Evolutionary conservation across 2,797 vertebrate genomes (phyloP), one percentile per base, ranked within the genome.

Genomic region (Coilia nasus): DNA sequence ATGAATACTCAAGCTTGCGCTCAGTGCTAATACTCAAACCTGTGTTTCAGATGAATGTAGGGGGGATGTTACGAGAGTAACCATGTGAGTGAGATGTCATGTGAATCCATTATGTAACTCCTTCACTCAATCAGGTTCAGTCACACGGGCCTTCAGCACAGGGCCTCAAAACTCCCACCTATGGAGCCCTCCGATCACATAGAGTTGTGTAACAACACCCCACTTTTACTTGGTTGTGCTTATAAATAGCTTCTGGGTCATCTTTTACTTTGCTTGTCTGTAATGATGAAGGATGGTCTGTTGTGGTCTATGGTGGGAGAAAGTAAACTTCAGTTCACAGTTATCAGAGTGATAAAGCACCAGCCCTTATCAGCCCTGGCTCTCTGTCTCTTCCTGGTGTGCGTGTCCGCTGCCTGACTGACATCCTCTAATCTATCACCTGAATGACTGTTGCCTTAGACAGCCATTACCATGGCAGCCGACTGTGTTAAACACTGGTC

Each of bases 391-490:
- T 90, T 89, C 80, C 87, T 90, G 92, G 91, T 90, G 91, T 90
- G 87, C 88, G 84, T 28, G 89, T 81, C 81, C n/a, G 47, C 50
- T 31, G 44, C 41, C 50, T 31, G 21, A n/a, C 25, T 23, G 44
- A 81, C 81, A 25, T 17, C 17, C 41, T 25, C 80, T 50, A 46
- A 54, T 46, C 80, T 25, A n/a, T 81, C 25, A 89, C 86, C 1
- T 87, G 90, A 88, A 87, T 90, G 82, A 88, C 84, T 90, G 88
- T 90, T 31, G 28, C 88, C 87, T 87, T 90, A 86, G 86, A 83
- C 87, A 85, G 85, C 50, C 84, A 92, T 94, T 90, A 90, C 92
- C 93, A 93, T 94, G 92, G 92, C 89, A 93, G 92, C 94, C 88
- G 89, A 23, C 81, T 87, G 91, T 86, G 90, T n/a, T 86, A 90